These are phyloP conservation scores for Halictus rubicundus DNA, from an alignment of 1,140 invertebrate genomes.

Conservation along the genomic window DNA sequence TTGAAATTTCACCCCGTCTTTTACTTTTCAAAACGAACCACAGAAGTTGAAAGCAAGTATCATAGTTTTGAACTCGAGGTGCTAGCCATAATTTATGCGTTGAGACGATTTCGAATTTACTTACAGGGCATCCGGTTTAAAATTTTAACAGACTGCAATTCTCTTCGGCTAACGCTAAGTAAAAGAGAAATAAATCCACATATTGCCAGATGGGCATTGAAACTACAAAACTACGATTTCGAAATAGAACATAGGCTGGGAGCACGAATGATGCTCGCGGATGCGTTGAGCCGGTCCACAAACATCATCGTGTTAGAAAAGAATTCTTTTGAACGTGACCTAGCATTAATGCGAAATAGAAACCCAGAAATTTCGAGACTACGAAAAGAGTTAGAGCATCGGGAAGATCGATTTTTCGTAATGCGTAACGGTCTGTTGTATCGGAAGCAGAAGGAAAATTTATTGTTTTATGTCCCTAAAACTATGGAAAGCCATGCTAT, in stretches of 20 bases:
- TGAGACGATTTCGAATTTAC: conserved; percentile 3
- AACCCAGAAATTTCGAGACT: too few species aligned
- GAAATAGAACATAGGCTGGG: too few species aligned
- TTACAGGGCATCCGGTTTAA: not conserved
- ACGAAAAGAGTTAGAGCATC: too few species aligned
- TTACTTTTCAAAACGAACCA: conserved; percentile 20
- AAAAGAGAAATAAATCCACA: not conserved
- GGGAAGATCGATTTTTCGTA: too few species aligned
- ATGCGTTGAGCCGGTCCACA: too few species aligned
- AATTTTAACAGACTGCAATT: conserved; percentile 6
- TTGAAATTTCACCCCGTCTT: not conserved
- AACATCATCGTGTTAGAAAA: too few species aligned
- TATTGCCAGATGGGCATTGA: conserved; percentile 2
- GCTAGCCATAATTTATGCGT: conserved; percentile 3
- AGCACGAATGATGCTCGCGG: too few species aligned
- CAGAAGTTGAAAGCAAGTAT: not conserved
- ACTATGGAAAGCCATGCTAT: too few species aligned
- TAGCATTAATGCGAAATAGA: too few species aligned
- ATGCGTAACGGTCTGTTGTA: too few species aligned
- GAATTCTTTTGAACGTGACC: too few species aligned
- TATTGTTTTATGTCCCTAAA: not conserved
- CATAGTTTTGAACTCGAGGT: conserved; percentile 23
- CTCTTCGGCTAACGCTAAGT: not conserved
- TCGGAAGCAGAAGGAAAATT: too few species aligned
- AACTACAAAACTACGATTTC: not conserved